These are phyloP conservation scores for Andrena marginata DNA, from an alignment of 2,888 invertebrate genomes.

Conservation along the genomic window DNA sequence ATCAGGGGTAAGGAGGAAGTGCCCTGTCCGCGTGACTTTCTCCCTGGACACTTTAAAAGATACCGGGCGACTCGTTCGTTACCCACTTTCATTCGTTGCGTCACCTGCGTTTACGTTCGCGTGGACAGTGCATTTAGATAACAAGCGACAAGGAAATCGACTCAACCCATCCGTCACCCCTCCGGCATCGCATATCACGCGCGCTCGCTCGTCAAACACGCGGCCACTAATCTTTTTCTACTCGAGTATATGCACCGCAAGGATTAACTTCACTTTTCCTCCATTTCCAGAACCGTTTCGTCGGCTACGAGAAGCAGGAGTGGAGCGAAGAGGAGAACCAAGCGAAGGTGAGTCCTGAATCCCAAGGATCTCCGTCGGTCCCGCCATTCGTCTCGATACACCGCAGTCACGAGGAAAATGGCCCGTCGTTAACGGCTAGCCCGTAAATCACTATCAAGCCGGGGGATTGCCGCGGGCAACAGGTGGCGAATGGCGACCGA, in stretches of 20 bases:
- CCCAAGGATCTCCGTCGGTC: slow-evolving; percentile 32
- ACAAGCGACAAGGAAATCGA: slow-evolving; percentile 7
- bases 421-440: slow-evolving; percentile 21
- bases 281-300: slow-evolving; percentile 76
- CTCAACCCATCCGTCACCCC: background rate
- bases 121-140: slow-evolving; percentile 20
- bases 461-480: slow-evolving; percentile 62
- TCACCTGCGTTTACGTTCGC: slow-evolving; percentile 45
- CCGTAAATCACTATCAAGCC: slow-evolving; percentile 56
- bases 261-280: slow-evolving; percentile 15
- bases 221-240: background rate
- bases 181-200: background rate
- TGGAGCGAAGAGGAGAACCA: slow-evolving; percentile 72
- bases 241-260: background rate
- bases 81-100: slow-evolving; percentile 68
- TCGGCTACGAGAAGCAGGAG: slow-evolving; percentile 70
- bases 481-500: slow-evolving; percentile 69
- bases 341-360: slow-evolving; percentile 75
- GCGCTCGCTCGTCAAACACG: background rate
- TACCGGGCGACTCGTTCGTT: slow-evolving; percentile 38
- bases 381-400: slow-evolving; percentile 42
- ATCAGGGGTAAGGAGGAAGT: slow-evolving; percentile 52
- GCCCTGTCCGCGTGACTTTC: background rate
- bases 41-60: slow-evolving; percentile 27
- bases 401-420: slow-evolving; percentile 3